Conservation (phyloP, 2,113 vertebrate species). For the Hippocampus guttulatus region DNA sequence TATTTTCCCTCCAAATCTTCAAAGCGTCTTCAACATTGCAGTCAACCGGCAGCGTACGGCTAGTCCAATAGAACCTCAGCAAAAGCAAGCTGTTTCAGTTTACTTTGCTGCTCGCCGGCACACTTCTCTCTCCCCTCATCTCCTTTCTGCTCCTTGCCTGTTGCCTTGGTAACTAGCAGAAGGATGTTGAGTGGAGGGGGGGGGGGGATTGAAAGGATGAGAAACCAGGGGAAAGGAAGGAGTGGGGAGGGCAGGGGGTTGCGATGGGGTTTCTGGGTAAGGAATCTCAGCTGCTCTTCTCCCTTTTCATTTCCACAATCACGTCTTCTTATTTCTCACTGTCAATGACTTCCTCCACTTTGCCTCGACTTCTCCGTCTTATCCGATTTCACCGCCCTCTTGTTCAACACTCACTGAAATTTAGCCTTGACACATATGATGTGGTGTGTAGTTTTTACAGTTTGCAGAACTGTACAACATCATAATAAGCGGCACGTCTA, state of each 20-base stretch:
- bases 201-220: slow-evolving; percentile 36
- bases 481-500: not conserved
- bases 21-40: not conserved
- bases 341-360: slow-evolving; percentile 17
- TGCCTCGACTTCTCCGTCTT: slow-evolving; percentile 11
- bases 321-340: slow-evolving; percentile 16
- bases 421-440: not conserved
- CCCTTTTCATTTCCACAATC: slow-evolving; percentile 6
- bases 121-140: slow-evolving; percentile 36
- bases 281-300: slow-evolving; percentile 30
- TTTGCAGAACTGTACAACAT: not conserved
- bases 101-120: slow-evolving; percentile 37
- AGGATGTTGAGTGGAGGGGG: slow-evolving; percentile 54
- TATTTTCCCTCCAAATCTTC: slow-evolving; percentile 5
- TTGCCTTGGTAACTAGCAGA: slow-evolving; percentile 73
- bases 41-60: not conserved
- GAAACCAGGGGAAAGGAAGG: slow-evolving; percentile 10
- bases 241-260: not conserved
- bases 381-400: not conserved
- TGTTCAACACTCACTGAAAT: not conserved
- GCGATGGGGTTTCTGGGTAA: slow-evolving; percentile 42
- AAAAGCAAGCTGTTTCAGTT: slow-evolving; percentile 30
- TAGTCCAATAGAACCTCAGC: slow-evolving; percentile 3
- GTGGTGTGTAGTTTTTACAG: not conserved
- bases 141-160: slow-evolving; percentile 64